Conservation (phyloP, 2,113 vertebrate genomes). For the Chaenocephalus aceratus region DNA sequence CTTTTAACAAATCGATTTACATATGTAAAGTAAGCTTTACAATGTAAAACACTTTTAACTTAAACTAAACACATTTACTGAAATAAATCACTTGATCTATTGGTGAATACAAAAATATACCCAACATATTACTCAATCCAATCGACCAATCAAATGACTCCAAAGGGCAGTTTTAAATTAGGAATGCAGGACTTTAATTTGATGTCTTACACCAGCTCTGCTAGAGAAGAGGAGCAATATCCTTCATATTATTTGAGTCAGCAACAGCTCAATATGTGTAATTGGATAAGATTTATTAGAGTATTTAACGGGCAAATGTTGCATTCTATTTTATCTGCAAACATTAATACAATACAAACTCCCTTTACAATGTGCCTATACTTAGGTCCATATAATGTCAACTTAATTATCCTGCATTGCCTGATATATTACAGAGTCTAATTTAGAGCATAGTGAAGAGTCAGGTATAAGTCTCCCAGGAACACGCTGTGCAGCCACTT, state of each 20-base stretch:
- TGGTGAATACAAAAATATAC: too few species aligned
- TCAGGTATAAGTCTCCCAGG: conserved; percentile 37
- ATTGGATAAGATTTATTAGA: not conserved
- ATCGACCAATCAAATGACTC: too few species aligned
- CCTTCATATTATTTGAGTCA: not conserved
- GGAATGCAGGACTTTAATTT: too few species aligned
- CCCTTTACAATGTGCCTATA: not conserved
- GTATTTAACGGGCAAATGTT: not conserved
- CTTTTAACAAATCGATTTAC: not conserved
- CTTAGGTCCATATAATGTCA: conserved; percentile 12
- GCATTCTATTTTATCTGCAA: conserved; percentile 6
- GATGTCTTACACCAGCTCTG: not conserved
- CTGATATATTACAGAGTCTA: conserved; percentile 55
- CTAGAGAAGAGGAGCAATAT: not conserved
- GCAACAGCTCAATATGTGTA: not conserved
- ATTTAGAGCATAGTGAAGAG: conserved; percentile 15
- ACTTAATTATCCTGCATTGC: conserved; percentile 29
- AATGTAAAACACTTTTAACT: not conserved
- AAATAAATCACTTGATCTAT: too few species aligned
- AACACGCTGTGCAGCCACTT: conserved; percentile 30
- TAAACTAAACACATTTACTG: not conserved
- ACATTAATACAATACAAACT: not conserved
- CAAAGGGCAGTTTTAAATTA: too few species aligned
- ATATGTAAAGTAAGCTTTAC: not conserved
- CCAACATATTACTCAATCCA: too few species aligned